Base-by-base conservation (phyloP, 2,888 invertebrate species). In the Cryptophagus acutangulus region DNA sequence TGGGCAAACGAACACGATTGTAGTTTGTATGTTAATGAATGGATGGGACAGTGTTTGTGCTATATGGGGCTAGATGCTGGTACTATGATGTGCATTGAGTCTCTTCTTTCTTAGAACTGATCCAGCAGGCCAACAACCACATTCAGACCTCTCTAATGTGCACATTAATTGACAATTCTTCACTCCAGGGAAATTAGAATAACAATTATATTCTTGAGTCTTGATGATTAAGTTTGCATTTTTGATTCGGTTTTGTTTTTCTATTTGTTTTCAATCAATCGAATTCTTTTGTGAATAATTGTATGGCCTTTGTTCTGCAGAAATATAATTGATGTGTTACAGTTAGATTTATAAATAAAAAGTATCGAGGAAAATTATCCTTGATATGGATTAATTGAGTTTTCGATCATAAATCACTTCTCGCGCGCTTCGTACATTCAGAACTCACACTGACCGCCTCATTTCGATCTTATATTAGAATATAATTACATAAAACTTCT, bases 11-110 rank as follows among this genome's bases (percentile, higher is more conserved):
- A 48, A 56, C 59, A 58, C 58, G 58, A 61, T 48, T 44, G 58
- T 58, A 61, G 58, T 59, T 59, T 58, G 54, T 61, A 61, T 61
- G 61, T 49, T 59, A 61, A 61, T 61, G 58, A 58, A 55, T 54
- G 52, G 55, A 53, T 49, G 47, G 45, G 49, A 44, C 50, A 14
- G 20, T 33, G 56, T 58, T 54, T 26, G 26, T 26, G n/a, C 12
- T n/a, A 53, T 57, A 58, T 57, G 54, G 51, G 46, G 49, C 47
- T 45, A 56, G 57, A 58, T 58, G 16, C 25, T 10, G 16, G 28
- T 18, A 3, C 16, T 17, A 18, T 26, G 43, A 43, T 43, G 29
- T 18, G 18, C 3, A n/a, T n/a, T n/a, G n/a, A n/a, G n/a, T n/a
- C n/a, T n/a, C n/a, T n/a, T n/a, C n/a, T n/a, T n/a, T n/a, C 41